A percentile compares a stretch with the other conserved stretches of the same genome.
Conservation (phyloP, 1,140 invertebrate species). For the Drosophila setifemur region DNA sequence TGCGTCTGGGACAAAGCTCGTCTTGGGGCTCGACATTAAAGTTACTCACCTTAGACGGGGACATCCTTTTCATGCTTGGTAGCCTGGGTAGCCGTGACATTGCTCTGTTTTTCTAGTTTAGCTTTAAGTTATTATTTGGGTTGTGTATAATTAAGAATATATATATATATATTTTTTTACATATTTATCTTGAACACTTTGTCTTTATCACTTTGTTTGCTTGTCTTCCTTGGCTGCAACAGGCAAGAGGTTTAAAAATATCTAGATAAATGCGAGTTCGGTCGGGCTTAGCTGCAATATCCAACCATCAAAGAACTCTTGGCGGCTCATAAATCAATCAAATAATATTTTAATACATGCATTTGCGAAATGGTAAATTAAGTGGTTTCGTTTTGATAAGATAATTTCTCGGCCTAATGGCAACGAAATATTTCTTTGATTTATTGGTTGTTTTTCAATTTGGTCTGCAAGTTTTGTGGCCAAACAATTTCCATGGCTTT, state of each 20-base stretch:
- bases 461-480: background rate
- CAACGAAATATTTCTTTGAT: background rate
- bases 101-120: conserved; percentile 25
- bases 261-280: conserved; percentile 45
- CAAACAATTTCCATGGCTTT: conserved; percentile 14
- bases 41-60: conserved; percentile 64
- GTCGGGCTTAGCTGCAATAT: conserved; percentile 5
- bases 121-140: conserved; percentile 11
- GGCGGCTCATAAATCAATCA: conserved; percentile 56
- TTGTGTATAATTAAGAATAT: conserved; percentile 56
- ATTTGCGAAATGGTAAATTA: conserved; percentile 39
- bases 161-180: conserved; percentile 53
- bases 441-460: background rate
- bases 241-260: conserved; percentile 56
- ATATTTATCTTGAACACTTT: conserved; percentile 77
- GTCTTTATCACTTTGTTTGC: conserved; percentile 73
- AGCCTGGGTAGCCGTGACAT: conserved; percentile 26
- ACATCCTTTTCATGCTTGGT: conserved; percentile 35
- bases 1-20: conserved; percentile 30
- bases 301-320: background rate
- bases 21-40: background rate
- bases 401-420: conserved; percentile 11
- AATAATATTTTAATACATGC: conserved; percentile 68
- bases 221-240: conserved; percentile 57
- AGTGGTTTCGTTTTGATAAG: conserved; percentile 5